Conservation (phyloP, 2,888 invertebrate genomes). For the Omphaloscelis lunosa region DNA sequence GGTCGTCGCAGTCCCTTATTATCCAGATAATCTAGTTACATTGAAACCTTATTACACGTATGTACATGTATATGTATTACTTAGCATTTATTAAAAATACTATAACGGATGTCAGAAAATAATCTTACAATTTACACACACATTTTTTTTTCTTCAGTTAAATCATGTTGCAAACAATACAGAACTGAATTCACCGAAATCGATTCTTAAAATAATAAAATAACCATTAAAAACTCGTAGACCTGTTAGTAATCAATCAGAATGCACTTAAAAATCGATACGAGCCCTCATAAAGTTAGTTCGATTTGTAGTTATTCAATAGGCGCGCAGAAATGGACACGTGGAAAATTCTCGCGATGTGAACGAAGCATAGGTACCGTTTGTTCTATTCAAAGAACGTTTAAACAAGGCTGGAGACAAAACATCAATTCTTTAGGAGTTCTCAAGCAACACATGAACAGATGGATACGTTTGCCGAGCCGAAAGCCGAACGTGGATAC, state of each 20-base stretch:
- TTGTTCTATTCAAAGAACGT: slow-evolving; percentile 31
- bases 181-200: not conserved
- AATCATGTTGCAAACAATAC: not conserved
- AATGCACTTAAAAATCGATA: slow-evolving; percentile 25
- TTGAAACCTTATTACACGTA: slow-evolving; percentile 13
- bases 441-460: slow-evolving; percentile 2
- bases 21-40: slow-evolving; percentile 44
- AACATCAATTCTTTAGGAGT: slow-evolving; percentile 43
- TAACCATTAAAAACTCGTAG: slow-evolving; percentile 21
- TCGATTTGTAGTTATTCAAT: slow-evolving; percentile 17
- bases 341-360: slow-evolving; percentile 15
- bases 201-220: slow-evolving; percentile 2
- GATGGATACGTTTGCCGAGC: not conserved
- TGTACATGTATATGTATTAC: not conserved
- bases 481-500: not conserved
- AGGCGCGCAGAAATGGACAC: slow-evolving; percentile 6
- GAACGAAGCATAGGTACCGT: slow-evolving; percentile 15
- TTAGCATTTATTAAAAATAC: slow-evolving; percentile 3
- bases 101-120: not conserved
- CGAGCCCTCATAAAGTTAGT: slow-evolving; percentile 21
- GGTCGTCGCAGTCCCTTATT: slow-evolving; percentile 29
- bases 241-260: slow-evolving; percentile 24
- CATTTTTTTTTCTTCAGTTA: not conserved
- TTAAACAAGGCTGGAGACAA: slow-evolving; percentile 29
- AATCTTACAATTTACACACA: not conserved